Percentiles rank a stretch among this genome's conserved stretches.
phyloP scores from a whole-genome alignment of 2,113 vertebrate species.

The Anser cygnoides region DNA sequence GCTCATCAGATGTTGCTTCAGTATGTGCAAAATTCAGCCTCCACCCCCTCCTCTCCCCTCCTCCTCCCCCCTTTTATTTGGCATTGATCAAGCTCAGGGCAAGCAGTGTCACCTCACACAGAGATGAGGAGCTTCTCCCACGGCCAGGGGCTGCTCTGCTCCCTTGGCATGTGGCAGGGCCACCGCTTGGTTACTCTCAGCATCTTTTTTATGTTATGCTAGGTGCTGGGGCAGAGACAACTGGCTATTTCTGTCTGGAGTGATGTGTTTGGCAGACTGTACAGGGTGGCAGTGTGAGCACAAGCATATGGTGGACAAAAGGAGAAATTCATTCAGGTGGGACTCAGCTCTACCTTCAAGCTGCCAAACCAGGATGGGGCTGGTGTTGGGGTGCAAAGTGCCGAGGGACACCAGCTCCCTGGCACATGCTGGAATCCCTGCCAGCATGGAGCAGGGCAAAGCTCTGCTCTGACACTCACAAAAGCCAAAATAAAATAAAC shows the following conservation, averaged over 20 bases:
- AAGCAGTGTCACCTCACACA: background rate
- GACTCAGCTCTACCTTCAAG: too few species aligned
- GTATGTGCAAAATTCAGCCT: background rate
- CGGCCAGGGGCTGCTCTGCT: too few species aligned
- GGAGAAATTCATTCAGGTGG: background rate
- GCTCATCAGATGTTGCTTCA: background rate
- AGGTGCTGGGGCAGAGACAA: too few species aligned
- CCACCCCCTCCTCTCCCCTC: too few species aligned
- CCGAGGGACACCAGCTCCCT: background rate
- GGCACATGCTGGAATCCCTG: background rate
- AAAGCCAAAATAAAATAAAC: background rate
- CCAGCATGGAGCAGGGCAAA: background rate
- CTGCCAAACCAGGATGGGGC: background rate
- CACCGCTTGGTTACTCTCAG: too few species aligned
- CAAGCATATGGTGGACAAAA: background rate
- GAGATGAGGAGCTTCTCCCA: too few species aligned
- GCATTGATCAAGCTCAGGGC: fast-evolving
- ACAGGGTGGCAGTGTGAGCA: too few species aligned
- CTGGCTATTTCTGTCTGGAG: too few species aligned
- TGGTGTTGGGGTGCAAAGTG: background rate
- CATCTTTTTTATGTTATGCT: too few species aligned
- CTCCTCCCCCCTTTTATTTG: background rate
- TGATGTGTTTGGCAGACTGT: too few species aligned
- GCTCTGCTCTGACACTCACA: background rate
- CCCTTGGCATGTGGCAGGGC: too few species aligned